Conservation (phyloP, 1,140 invertebrate species). For the Heterodera carotae region DNA sequence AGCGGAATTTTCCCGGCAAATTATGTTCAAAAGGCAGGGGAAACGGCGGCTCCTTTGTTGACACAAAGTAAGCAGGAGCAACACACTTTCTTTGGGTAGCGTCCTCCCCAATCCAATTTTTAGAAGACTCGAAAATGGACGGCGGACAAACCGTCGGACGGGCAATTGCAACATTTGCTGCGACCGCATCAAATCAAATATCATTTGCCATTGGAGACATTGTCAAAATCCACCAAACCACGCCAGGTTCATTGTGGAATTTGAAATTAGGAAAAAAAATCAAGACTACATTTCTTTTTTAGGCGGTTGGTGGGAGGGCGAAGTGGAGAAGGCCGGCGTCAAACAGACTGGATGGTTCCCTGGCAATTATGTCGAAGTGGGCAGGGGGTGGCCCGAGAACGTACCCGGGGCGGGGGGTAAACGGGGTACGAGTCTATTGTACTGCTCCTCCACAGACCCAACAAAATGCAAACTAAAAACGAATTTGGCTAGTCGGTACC, state of each 20-base stretch:
- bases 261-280: background rate
- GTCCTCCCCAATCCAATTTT: background rate
- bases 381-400: no score
- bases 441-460: no score
- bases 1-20: constrained; percentile 85
- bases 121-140: constrained; percentile 12
- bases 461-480: no score
- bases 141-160: constrained; percentile 39
- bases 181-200: constrained; percentile 68
- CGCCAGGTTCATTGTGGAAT: constrained; percentile 81
- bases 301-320: constrained; percentile 82
- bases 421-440: no score
- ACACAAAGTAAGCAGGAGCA: constrained; percentile 43
- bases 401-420: no score
- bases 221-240: constrained; percentile 92
- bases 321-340: constrained; percentile 73
- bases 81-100: constrained; percentile 34
- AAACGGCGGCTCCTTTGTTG: background rate
- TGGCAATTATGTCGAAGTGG: constrained; percentile 59
- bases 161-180: constrained; percentile 53
- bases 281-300: no score
- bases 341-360: constrained; percentile 60
- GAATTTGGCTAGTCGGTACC: no score
- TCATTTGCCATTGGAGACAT: constrained; percentile 87
- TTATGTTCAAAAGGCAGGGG: constrained; percentile 67